These are phyloP conservation scores for Gallinago nigripennis DNA, from an alignment of 2,797 vertebrate species.

Conservation along the genomic window DNA sequence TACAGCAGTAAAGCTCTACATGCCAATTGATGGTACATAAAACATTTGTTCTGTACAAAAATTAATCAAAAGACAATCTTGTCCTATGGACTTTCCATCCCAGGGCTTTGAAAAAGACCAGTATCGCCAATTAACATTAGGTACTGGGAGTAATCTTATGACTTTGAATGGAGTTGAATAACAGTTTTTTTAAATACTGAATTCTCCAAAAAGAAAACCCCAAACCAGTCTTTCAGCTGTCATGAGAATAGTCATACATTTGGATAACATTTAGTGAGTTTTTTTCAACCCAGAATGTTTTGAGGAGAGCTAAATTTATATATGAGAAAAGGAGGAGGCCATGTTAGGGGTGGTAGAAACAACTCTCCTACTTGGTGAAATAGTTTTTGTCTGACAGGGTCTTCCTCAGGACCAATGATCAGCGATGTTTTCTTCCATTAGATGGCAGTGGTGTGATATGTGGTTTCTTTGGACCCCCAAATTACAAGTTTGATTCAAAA, in stretches of 20 bases:
- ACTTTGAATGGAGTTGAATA: background rate
- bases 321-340: background rate
- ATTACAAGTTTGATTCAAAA: background rate
- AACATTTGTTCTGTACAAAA: background rate
- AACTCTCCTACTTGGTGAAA: background rate
- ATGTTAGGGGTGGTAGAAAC: background rate
- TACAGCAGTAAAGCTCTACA: background rate
- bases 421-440: constrained; percentile 54
- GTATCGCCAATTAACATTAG: background rate
- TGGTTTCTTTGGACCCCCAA: constrained; percentile 28
- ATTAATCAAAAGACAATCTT: background rate
- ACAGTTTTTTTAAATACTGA: background rate
- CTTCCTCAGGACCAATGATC: background rate
- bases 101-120: background rate
- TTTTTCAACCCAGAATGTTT: background rate
- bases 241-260: background rate
- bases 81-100: background rate
- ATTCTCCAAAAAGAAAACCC: background rate
- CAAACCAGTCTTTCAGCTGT: background rate
- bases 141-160: background rate
- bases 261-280: background rate
- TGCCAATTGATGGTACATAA: background rate
- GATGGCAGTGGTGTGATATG: constrained; percentile 60
- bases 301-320: background rate
- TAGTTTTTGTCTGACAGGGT: background rate